Evolutionary conservation across 2,113 vertebrate species (phyloP).

Genomic region (Delphinus delphis): DNA sequence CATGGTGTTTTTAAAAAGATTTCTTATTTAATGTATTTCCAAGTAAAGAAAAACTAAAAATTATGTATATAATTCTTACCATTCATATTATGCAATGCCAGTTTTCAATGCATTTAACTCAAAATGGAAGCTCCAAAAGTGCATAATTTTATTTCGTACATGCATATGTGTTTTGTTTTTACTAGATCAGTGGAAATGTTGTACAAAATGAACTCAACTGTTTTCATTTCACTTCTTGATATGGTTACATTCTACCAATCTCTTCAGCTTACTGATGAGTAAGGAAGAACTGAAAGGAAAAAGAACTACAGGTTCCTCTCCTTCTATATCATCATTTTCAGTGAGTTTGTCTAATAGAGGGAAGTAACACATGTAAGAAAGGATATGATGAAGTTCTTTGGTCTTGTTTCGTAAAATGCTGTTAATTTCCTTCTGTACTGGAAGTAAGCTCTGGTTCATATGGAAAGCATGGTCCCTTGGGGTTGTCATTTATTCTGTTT

Average conservation of each 20-base stretch:
- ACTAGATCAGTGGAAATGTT: not conserved
- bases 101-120: constrained; percentile 12
- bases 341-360: not conserved
- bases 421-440: not conserved
- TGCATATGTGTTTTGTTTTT: not conserved
- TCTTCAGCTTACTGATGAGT: not conserved
- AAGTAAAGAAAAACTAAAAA: constrained; percentile 14
- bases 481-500: not conserved
- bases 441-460: not conserved
- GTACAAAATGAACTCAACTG: not conserved
- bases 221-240: not conserved
- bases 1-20: not conserved
- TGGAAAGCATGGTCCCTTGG: not conserved
- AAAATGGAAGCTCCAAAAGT: not conserved
- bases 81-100: not conserved
- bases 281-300: not conserved
- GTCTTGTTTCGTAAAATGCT: not conserved
- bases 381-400: not conserved
- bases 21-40: not conserved
- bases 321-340: not conserved
- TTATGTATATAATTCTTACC: not conserved
- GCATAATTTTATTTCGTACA: not conserved
- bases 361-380: not conserved
- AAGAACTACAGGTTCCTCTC: not conserved
- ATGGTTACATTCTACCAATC: not conserved